Conservation (phyloP, 2,888 invertebrate genomes). For the Pristionchus japonicus region DNA sequence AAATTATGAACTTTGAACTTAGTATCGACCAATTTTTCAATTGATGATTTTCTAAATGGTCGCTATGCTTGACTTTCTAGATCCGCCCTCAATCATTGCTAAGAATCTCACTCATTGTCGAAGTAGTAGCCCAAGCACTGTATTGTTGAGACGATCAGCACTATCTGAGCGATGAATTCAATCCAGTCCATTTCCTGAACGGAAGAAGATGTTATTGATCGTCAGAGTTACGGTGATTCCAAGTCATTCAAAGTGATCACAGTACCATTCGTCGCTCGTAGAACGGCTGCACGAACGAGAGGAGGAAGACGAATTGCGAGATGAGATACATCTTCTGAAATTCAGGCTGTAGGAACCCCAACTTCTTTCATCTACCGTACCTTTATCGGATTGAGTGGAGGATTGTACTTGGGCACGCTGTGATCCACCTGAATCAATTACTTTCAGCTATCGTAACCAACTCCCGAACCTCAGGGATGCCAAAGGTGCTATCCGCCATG, state of each 20-base stretch:
- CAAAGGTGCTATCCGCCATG: constrained; percentile 84
- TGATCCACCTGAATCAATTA: constrained; percentile 25
- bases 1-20: too few relatives aligned
- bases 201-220: not conserved
- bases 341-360: not conserved
- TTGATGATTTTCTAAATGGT: not conserved
- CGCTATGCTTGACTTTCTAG: too few relatives aligned
- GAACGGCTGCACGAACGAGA: constrained; percentile 22
- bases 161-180: constrained; percentile 36
- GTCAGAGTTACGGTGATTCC: too few relatives aligned
- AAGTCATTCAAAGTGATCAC: not conserved
- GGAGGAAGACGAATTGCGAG: constrained; percentile 24
- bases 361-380: not conserved
- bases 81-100: too few relatives aligned
- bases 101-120: constrained; percentile 34
- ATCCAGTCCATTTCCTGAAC: constrained; percentile 45
- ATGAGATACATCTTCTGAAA: constrained; percentile 25
- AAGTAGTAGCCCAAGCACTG: constrained; percentile 46
- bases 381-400: not conserved
- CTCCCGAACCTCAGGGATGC: constrained; percentile 83
- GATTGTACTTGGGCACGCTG: constrained; percentile 33
- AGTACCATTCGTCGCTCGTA: constrained; percentile 39
- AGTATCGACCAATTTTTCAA: not conserved
- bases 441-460: not conserved
- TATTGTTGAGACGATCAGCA: constrained; percentile 18